These are phyloP conservation scores for Pseudomyrmex gracilis DNA, from an alignment of 1,140 invertebrate genomes.

Conservation along the genomic window DNA sequence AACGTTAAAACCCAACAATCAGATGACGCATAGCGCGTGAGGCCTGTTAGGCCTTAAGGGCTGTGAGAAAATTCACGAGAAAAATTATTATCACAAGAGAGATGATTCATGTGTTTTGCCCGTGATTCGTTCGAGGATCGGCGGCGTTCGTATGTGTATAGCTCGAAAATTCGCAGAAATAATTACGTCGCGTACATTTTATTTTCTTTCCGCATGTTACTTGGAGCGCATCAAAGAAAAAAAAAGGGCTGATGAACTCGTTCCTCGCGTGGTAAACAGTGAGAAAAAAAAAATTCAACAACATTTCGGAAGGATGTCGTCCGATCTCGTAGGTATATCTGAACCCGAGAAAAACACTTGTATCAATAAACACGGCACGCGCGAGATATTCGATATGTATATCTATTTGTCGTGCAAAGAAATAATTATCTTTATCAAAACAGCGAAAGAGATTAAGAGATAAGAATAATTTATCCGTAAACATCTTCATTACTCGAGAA, in stretches of 20 bases:
- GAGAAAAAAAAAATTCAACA: not conserved
- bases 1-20: not conserved
- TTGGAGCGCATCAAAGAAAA: not conserved
- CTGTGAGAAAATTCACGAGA: not conserved
- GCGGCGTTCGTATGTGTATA: not conserved
- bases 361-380: not conserved
- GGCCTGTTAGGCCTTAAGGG: not conserved
- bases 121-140: not conserved
- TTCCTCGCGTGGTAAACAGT: not conserved
- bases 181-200: not conserved
- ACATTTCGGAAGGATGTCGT: too few species aligned
- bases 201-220: not conserved
- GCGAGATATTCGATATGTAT: not conserved
- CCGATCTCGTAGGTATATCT: too few species aligned
- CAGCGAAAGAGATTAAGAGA: constrained; percentile 12
- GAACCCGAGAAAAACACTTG: not conserved
- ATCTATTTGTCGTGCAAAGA: not conserved
- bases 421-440: constrained; percentile 8
- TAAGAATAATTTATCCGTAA: not conserved
- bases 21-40: not conserved
- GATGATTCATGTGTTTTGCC: constrained; percentile 21
- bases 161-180: constrained; percentile 19
- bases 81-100: not conserved
- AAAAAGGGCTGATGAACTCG: not conserved
- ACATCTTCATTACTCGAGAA: too few species aligned